These are phyloP conservation scores for Acropternis orthonyx DNA, from an alignment of 2,797 vertebrate species.

Conservation along the genomic window DNA sequence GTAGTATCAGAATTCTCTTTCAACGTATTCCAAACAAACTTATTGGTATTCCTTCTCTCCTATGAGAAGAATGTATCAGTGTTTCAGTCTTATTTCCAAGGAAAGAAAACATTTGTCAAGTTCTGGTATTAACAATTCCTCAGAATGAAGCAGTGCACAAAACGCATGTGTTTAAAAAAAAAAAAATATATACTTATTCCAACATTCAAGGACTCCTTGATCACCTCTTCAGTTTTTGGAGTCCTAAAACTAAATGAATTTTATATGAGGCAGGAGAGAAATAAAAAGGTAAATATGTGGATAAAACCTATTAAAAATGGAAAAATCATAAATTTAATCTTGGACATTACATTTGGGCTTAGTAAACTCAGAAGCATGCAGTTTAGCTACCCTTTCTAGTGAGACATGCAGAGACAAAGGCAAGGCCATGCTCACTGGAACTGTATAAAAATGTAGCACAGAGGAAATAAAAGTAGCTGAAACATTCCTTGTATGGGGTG, in stretches of 20 bases:
- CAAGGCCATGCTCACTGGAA: background rate
- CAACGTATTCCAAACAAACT: background rate
- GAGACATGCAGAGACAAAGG: background rate
- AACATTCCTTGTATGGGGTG: background rate
- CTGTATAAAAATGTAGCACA: fast-evolving
- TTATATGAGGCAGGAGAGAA: background rate
- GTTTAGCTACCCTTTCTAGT: background rate
- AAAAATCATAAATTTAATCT: background rate
- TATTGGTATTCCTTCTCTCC: background rate
- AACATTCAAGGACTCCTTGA: background rate
- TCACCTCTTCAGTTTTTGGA: background rate
- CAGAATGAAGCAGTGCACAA: background rate
- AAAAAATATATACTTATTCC: background rate
- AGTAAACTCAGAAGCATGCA: background rate
- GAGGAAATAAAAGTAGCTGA: background rate
- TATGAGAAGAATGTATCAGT: background rate
- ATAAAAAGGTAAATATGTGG: background rate
- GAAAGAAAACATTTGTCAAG: background rate
- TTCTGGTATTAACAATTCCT: background rate
- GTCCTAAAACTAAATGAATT: background rate
- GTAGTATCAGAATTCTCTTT: background rate
- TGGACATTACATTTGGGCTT: background rate
- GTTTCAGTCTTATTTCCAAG: background rate
- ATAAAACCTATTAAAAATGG: background rate
- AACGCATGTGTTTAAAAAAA: background rate